Evolutionary conservation across 1,140 invertebrate genomes (phyloP).

Genomic region (Drosophila littoralis): DNA sequence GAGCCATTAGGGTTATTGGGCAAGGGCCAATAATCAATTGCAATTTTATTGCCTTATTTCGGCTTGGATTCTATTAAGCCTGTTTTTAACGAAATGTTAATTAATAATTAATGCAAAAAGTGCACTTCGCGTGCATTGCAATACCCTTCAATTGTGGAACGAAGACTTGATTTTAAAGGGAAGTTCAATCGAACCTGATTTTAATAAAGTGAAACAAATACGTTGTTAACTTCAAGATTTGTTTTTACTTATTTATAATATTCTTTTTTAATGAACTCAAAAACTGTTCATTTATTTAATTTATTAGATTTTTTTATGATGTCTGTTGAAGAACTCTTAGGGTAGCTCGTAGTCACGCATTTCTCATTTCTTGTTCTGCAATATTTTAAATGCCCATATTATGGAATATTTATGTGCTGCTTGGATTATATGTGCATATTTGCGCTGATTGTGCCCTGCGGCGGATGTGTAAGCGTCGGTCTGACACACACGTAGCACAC

Average conservation of each 20-base stretch:
- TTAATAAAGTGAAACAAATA: too few species aligned
- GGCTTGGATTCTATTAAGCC: conserved; percentile 20
- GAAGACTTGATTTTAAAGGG: neutral
- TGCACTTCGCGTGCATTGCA: neutral
- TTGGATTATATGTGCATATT: conserved; percentile 58
- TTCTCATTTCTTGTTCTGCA: neutral
- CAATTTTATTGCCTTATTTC: conserved; percentile 11
- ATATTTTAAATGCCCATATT: conserved; percentile 36
- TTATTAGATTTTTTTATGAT: too few species aligned
- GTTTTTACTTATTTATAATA: too few species aligned
- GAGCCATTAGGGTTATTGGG: conserved; percentile 49
- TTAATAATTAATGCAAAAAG: neutral
- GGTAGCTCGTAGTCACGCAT: neutral
- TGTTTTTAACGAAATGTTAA: conserved; percentile 1
- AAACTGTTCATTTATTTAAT: too few species aligned
- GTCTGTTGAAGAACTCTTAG: neutral
- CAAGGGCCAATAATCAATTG: conserved; percentile 36
- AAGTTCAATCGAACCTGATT: neutral
- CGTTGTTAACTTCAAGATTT: too few species aligned
- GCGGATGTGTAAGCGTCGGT: conserved; percentile 39
- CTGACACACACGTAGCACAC: conserved; percentile 1
- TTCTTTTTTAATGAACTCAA: too few species aligned
- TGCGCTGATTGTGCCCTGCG: conserved; percentile 50
- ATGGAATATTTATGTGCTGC: conserved; percentile 57
- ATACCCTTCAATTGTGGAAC: conserved; percentile 6